Base-by-base conservation (phyloP, 2,113 vertebrate genomes). In the Caretta caretta region DNA sequence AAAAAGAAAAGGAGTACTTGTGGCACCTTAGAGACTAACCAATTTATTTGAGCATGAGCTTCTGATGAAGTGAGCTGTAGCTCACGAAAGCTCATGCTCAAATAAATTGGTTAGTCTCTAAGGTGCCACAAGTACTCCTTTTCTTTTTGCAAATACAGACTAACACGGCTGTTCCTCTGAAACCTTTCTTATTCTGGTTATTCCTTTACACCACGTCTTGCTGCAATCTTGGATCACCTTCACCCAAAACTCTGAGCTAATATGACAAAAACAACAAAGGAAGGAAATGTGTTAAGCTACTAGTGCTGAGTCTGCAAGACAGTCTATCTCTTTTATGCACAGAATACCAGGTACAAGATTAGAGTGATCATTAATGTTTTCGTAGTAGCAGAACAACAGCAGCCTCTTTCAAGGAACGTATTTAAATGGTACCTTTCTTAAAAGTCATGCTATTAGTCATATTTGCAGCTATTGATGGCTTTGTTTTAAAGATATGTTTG, bases 371-470 rank as follows among this genome's bases (percentile, higher is more conserved):
- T 3, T 25, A n/a, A 3, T 8, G 72, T 87, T 59, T 65, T 65
- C 16, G 22, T 19, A 24, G n/a, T 16, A 46, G 65, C 90, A 84
- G 20, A 22, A 25, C 62, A 75, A 5, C 22, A 42, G 38, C 75
- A 27, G 25, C 75, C 6, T 48, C 24, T 78, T 48, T 46, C 75
- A 78, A 78, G 75, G 42, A 42, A 78, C 5, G 42, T 14, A 69
- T 12, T 48, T 62, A 24, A 54, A 48, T 51, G 22, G 13, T 42
- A 10, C 5, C 6, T 84, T 84, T 38, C 12, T 51, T 57, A 51
- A 19, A 0, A 1, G 20, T 62, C 2, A 0, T 48, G 4, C 75
- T 78, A 56, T 29, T 25, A 5, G 10, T 20, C 35, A 78, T 48
- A 56, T 16, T 92, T 84, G 62, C 10, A 80, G 16, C 25, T 4